These are phyloP conservation scores for Stegostoma tigrinum DNA, from an alignment of 2,113 vertebrate genomes.

Conservation along the genomic window DNA sequence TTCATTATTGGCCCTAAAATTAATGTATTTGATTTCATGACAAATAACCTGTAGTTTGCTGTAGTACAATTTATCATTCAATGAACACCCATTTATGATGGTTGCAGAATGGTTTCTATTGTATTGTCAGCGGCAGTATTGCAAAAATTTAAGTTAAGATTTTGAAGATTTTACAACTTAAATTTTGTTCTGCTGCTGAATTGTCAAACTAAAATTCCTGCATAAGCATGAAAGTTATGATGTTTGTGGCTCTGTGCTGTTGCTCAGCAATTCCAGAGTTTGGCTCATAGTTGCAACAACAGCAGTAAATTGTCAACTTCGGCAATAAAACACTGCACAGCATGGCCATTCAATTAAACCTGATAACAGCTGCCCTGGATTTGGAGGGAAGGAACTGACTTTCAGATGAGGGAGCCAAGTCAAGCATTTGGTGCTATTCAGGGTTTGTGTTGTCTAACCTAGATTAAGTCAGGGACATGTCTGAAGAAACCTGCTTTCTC, in stretches of 20 bases:
- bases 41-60: neutral
- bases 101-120: neutral
- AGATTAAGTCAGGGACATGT: neutral
- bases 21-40: neutral
- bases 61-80: neutral
- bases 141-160: neutral
- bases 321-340: neutral
- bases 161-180: neutral
- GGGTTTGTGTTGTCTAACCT: neutral
- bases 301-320: neutral
- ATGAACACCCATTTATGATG: neutral
- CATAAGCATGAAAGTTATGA: neutral
- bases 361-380: neutral
- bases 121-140: neutral
- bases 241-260: neutral
- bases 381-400: neutral
- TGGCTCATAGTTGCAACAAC: neutral
- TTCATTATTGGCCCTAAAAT: neutral
- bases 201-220: neutral
- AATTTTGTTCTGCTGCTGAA: neutral
- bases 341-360: neutral
- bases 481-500: neutral
- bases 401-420: neutral
- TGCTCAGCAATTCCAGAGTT: neutral
- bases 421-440: neutral